Conservation (phyloP, 2,113 vertebrate species). For the Cyanoliseus patagonus region DNA sequence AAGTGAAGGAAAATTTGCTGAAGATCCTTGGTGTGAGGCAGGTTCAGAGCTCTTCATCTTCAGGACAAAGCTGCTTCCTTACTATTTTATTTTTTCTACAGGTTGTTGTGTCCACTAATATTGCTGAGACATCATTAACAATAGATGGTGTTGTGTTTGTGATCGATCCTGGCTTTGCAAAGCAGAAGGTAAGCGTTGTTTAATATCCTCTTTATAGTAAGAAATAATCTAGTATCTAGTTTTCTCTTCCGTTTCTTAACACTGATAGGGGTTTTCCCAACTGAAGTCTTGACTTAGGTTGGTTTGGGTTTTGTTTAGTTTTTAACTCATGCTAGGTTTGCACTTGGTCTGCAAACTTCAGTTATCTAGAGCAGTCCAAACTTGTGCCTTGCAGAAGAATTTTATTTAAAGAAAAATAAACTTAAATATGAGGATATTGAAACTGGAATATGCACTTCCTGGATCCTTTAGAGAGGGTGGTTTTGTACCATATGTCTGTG, state of each 20-base stretch:
- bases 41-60: background rate
- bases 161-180: constrained; percentile 98
- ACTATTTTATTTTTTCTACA: constrained; percentile 50
- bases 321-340: rapidly evolving
- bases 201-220: background rate
- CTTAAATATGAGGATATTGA: background rate
- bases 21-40: background rate
- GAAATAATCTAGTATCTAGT: background rate
- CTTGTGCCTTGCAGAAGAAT: background rate
- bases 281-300: background rate
- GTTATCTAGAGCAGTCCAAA: background rate
- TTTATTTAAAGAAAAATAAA: background rate
- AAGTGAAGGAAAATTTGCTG: background rate
- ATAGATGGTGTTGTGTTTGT: constrained; percentile 98
- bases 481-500: background rate
- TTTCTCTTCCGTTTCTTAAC: background rate
- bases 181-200: constrained; percentile 88
- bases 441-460: background rate
- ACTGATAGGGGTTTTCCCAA: background rate
- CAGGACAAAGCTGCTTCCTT: background rate
- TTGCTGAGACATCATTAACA: constrained; percentile 96
- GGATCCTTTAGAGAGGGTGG: background rate
- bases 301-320: background rate
- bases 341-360: background rate
- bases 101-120: constrained; percentile 98